phyloP scores from a whole-genome alignment of 2,797 vertebrate genomes.

The Simalia tracyae region DNA sequence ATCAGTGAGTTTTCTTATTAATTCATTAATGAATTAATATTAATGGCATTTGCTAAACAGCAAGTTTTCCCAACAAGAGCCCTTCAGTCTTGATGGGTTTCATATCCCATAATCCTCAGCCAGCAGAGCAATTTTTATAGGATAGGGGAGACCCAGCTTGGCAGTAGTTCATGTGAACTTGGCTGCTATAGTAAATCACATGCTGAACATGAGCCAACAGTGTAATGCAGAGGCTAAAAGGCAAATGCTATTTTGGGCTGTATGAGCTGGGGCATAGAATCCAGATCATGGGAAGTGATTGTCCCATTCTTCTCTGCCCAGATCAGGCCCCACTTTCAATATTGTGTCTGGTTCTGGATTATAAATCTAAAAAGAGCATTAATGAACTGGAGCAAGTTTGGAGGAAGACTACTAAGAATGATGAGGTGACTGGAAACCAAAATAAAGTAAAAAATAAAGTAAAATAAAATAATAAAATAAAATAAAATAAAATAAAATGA shows the following conservation, averaged over 20 bases:
- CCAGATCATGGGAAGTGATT: background rate
- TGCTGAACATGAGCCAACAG: background rate
- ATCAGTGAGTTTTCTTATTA: background rate
- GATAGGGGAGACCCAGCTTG: background rate
- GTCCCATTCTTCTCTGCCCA: background rate
- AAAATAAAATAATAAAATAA: too few relatives aligned
- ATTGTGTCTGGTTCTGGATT: background rate
- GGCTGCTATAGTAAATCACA: background rate
- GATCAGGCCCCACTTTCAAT: background rate
- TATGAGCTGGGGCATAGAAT: background rate
- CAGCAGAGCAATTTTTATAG: background rate
- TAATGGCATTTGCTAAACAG: too few relatives aligned
- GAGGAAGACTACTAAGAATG: background rate
- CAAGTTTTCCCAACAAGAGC: background rate
- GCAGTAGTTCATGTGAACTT: background rate
- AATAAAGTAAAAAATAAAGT: too few relatives aligned
- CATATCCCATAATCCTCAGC: background rate
- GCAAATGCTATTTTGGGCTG: background rate
- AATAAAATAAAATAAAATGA: background rate
- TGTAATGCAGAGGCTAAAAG: background rate
- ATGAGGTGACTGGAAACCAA: background rate
- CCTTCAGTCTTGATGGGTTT: background rate
- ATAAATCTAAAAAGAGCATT: background rate
- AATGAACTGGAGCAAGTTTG: background rate
- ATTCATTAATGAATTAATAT: background rate